Evolutionary conservation across 1,140 invertebrate genomes (phyloP).

Genomic region (Philotrypesis tridentata): DNA sequence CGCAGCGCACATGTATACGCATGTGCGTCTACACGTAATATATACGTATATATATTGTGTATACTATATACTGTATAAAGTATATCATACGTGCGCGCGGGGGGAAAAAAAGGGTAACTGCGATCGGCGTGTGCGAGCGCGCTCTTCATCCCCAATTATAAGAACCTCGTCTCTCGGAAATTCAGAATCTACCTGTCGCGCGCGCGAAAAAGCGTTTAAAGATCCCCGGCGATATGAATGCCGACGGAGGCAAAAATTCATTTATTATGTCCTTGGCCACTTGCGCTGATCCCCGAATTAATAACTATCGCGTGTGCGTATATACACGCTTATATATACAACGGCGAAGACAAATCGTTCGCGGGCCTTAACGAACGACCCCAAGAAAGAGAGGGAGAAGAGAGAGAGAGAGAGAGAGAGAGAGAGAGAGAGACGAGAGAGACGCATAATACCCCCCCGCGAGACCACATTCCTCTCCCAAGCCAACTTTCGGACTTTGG

Average conservation of each 20-base stretch:
- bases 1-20: no score
- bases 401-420: background rate
- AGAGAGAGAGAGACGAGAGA: background rate
- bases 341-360: constrained; percentile 14
- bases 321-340: no score
- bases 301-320: background rate
- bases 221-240: constrained; percentile 21
- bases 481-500: constrained; percentile 3
- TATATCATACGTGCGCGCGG: no score
- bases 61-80: no score
- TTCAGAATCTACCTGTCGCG: constrained; percentile 21
- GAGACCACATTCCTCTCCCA: constrained; percentile 45
- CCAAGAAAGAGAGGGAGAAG: background rate
- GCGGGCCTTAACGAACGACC: background rate
- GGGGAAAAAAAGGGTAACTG: no score
- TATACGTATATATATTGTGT: no score
- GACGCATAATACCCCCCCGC: constrained; percentile 33
- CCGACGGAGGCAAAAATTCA: background rate
- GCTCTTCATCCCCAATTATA: constrained; percentile 36
- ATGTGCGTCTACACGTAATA: no score
- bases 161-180: background rate
- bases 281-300: background rate
- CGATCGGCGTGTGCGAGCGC: no score
- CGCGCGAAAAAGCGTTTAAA: background rate
- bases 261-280: background rate